Evolutionary conservation across 2,797 vertebrate species (phyloP), one percentile per base, ranked within the genome.

Genomic region (Neosilurus hyrtlii): DNA sequence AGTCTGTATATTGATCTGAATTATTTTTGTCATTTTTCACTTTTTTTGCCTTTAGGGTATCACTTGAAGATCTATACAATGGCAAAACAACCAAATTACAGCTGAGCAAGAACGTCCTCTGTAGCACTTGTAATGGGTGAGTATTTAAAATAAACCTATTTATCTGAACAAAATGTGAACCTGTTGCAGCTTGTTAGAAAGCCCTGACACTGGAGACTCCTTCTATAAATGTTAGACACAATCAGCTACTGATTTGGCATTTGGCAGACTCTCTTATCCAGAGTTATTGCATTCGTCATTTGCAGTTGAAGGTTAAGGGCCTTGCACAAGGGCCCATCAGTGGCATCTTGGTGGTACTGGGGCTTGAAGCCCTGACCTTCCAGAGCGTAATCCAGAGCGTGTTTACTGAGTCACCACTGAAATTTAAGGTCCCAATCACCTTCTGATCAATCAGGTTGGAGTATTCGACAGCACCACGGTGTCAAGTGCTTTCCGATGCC

Each of bases 41-140:
- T 63, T 65, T 63, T 71, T 65, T 63, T 51, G 4, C 24, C 11
- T 37, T 0, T 88, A 99, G 98, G 92, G 97, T 99, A 72, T 95
- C 97, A 86, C 93, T 99, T 93, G 98, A 99, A 95, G 98, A 99
- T 88, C 92, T 99, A 75, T 99, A 99, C 91, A 99, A 99, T 86
- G 98, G 97, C 70, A 99, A 99, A 94, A 97, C 97, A 85, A 99
- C 98, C 81, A 99, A 99, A 95, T 94, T 99, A 90, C 98, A 99
- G 37, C 96, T 99, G 89, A 99, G 97, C 96, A 99, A 99, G 95
- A 99, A 99, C 91, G 97, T 99, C 81, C 96, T 99, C 73, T 99
- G 98, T 93, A 96, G 96, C 88, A 93, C 96, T 79, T 99, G 98
- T 93, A 98, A 95, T 80, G 98, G 97, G 98, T 99, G 91, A 95